These are phyloP conservation scores for Vandiemenella viatica DNA, from an alignment of 2,888 invertebrate species.

Conservation along the genomic window DNA sequence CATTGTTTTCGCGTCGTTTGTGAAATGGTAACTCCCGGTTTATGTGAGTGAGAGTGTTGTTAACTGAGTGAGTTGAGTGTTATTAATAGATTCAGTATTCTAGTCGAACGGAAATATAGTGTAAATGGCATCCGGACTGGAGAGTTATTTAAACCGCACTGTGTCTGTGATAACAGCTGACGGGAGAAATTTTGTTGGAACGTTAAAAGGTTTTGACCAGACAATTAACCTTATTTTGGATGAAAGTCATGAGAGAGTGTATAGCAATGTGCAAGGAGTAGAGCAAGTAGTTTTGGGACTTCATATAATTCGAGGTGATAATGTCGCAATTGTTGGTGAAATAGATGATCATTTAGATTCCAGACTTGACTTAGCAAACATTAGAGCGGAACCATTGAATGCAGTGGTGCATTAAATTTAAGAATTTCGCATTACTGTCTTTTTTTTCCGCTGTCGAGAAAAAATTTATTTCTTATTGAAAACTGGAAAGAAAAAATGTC, in stretches of 20 bases:
- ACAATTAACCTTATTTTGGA: constrained; percentile 97
- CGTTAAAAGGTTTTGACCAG: constrained; percentile 96
- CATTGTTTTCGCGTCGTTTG: too few species aligned
- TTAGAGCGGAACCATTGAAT: constrained; percentile 70
- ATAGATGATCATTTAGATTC: constrained; percentile 73
- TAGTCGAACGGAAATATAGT: background rate
- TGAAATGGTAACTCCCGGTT: too few species aligned
- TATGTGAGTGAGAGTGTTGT: too few species aligned
- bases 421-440: background rate
- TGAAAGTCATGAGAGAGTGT: constrained; percentile 97
- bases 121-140: constrained; percentile 66
- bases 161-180: constrained; percentile 93
- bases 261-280: constrained; percentile 79
- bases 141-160: constrained; percentile 75
- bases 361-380: constrained; percentile 59
- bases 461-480: background rate
- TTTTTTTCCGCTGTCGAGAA: background rate
- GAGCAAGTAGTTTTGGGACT: constrained; percentile 91
- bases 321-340: constrained; percentile 79
- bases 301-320: constrained; percentile 96
- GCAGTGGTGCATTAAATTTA: constrained; percentile 53
- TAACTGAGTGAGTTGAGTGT: too few species aligned
- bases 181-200: constrained; percentile 91
- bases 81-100: too few species aligned
- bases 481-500: too few species aligned